phyloP scores from a whole-genome alignment of 1,140 invertebrate species.

The Eulimnadia texana region DNA sequence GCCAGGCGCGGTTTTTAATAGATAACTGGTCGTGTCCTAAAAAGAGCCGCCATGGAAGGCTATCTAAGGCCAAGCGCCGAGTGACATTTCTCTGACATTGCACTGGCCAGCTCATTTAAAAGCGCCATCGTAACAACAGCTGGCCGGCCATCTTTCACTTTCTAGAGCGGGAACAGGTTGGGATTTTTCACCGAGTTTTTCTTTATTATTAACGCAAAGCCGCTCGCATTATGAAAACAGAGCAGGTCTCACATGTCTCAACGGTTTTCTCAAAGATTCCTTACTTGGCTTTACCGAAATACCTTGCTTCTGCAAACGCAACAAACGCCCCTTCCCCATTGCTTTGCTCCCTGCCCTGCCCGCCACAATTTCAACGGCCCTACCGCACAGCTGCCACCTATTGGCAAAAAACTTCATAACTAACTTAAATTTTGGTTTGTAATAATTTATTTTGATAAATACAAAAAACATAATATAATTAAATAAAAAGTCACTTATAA shows the following conservation, averaged over 20 bases:
- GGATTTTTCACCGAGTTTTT: background rate
- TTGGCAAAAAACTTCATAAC: too few relatives aligned
- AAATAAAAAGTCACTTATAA: background rate
- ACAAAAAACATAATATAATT: too few relatives aligned
- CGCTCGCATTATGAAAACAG: background rate
- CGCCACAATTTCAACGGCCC: background rate
- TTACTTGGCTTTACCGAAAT: background rate
- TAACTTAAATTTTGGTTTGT: too few relatives aligned
- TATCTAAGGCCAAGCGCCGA: background rate
- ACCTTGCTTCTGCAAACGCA: background rate
- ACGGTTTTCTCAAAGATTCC: background rate
- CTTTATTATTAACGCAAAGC: background rate
- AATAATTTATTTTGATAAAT: too few relatives aligned
- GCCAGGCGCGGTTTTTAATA: background rate
- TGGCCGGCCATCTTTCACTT: background rate
- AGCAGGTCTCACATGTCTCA: background rate
- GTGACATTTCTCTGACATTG: too few relatives aligned
- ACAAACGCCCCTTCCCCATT: background rate
- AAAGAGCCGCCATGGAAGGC: slow-evolving; percentile 5
- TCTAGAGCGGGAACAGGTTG: background rate
- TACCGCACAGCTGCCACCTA: too few relatives aligned
- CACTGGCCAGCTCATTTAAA: too few relatives aligned
- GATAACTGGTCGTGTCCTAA: background rate
- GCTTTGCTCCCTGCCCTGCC: background rate
- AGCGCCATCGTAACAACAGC: slow-evolving; percentile 1